Percentiles rank a stretch among this genome's conserved stretches.
Evolutionary conservation across 1,140 invertebrate species (phyloP).

Genomic region (Mycetomoellerius zeteki): DNA sequence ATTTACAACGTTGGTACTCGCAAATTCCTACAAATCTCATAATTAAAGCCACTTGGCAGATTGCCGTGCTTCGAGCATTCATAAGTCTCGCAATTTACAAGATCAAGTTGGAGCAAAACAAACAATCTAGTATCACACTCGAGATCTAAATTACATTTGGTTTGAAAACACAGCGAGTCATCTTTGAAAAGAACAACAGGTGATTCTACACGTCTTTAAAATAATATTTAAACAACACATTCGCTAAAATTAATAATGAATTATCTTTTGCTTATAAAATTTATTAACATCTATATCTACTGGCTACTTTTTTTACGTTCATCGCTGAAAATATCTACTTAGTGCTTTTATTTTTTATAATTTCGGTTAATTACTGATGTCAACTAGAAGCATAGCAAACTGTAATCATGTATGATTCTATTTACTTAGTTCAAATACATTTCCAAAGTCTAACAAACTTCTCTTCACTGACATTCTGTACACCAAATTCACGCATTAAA

Average conservation of each 20-base stretch:
- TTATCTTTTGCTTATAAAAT: background rate
- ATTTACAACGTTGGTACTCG: constrained; percentile 45
- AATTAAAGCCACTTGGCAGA: constrained; percentile 62
- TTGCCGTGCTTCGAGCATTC: constrained; percentile 41
- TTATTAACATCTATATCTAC: background rate
- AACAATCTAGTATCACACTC: constrained; percentile 46
- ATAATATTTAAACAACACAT: background rate
- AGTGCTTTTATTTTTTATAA: background rate
- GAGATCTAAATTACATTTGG: constrained; percentile 43
- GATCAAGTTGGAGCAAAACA: constrained; percentile 38
- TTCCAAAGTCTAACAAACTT: background rate
- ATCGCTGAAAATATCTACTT: background rate
- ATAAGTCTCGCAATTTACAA: constrained; percentile 52
- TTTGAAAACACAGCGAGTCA: background rate
- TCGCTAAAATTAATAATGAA: background rate
- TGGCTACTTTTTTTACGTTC: background rate
- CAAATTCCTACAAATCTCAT: constrained; percentile 52
- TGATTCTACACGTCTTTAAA: background rate
- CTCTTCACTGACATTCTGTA: background rate
- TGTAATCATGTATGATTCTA: background rate
- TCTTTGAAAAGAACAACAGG: constrained; percentile 13
- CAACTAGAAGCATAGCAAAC: background rate
- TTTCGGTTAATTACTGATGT: background rate
- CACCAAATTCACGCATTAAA: background rate
- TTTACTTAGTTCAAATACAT: background rate